Evolutionary conservation across 2,113 vertebrate genomes (phyloP).

Genomic region (Crocuta crocuta): DNA sequence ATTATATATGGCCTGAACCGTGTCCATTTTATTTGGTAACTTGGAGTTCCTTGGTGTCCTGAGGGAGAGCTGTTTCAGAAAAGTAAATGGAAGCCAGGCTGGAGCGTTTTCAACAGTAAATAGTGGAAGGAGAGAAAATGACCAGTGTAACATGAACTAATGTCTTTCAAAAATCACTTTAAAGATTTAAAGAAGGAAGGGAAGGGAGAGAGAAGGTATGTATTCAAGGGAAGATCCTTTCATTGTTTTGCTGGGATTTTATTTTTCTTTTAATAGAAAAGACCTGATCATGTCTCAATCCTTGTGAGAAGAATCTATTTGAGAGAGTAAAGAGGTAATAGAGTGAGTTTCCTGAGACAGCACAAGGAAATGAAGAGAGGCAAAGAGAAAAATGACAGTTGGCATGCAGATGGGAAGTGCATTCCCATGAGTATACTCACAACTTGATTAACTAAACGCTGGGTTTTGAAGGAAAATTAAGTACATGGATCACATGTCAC

Average conservation of each 20-base stretch:
- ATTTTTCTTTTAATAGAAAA: background rate
- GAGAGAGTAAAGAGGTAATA: background rate
- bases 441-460: background rate
- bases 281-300: background rate
- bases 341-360: background rate
- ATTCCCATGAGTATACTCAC: background rate
- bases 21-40: background rate
- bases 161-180: background rate
- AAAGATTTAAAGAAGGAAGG: background rate
- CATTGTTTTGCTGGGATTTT: background rate
- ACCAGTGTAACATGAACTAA: background rate
- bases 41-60: background rate
- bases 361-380: background rate
- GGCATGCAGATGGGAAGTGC: background rate
- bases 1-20: background rate
- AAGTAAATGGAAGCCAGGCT: background rate
- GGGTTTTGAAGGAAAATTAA: background rate
- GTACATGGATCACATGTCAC: background rate
- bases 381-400: background rate
- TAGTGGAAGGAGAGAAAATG: background rate
- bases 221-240: background rate
- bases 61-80: background rate
- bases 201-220: background rate
- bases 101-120: background rate
- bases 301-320: background rate